phyloP scores from a whole-genome alignment of 2,113 vertebrate genomes.

The Cygnus buccinator region DNA sequence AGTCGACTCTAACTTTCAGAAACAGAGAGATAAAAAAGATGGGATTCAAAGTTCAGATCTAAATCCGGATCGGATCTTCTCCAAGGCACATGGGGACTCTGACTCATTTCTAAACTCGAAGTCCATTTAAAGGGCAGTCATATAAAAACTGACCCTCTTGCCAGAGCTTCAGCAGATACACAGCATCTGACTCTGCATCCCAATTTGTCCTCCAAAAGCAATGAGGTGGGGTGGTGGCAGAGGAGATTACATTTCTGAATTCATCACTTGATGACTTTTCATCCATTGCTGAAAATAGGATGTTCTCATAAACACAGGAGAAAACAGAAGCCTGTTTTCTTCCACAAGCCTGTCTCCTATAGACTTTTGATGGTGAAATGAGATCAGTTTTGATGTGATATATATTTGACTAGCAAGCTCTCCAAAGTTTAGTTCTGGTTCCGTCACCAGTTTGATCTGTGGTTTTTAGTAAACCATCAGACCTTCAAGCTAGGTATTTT shows the following conservation, averaged over 20 bases:
- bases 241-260: not conserved
- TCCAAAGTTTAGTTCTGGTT: not conserved
- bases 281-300: not conserved
- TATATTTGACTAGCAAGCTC: not conserved
- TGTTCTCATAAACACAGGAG: not conserved
- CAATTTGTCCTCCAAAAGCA: not conserved
- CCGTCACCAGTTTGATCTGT: not conserved
- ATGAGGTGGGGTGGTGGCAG: not conserved
- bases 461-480: not conserved
- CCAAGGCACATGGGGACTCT: not conserved
- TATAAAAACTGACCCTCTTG: not conserved
- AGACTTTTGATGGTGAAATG: not conserved
- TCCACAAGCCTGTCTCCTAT: not conserved
- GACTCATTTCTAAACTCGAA: conserved; percentile 38
- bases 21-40: conserved; percentile 6
- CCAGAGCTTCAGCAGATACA: not conserved
- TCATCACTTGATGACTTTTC: not conserved
- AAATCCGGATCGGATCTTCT: not conserved
- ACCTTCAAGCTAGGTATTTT: not conserved
- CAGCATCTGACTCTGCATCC: not conserved
- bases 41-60: conserved; percentile 50
- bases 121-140: conserved; percentile 7
- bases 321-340: not conserved
- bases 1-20: not conserved
- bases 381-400: not conserved